Evolutionary conservation across 1,140 invertebrate species (phyloP), one percentile per base, ranked within the genome.

Genomic region (Ooceraea biroi): DNA sequence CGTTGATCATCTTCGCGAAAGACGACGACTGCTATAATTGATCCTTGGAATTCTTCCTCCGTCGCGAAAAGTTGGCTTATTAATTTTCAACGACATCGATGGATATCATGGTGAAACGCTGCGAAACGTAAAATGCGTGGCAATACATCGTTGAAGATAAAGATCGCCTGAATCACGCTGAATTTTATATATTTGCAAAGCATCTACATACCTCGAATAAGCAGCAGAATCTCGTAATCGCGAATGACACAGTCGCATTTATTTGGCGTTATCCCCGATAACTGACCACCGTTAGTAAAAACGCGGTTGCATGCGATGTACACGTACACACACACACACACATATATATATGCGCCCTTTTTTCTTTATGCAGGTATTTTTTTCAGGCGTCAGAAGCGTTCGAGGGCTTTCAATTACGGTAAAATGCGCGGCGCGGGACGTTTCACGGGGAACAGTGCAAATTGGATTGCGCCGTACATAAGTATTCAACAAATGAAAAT

Each of bases 401-500:
- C 88, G 88, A 84, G 90, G 88, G 90, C 90, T 93, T 93, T 90
- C 93, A 94, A 93, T 93, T 93, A 93, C 91, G 88, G 89, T 93
- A 92, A 93, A 94, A 93, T 92, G 90, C 89, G 83, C 86, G 80
- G 55, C 27, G 44, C 44, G 41, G 58, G 50, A 58, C 3, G 68
- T 80, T 80, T 80, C n/a, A 22, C 27, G 52, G 48, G 84, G 22
- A 58, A 71, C 85, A 85, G 88, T 92, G 92, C 91, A 94, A 94
- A 94, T 94, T 93, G 93, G 91, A 93, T 94, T 93, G 93, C 91
- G 92, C 90, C 91, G 91, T 93, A 93, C 92, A 93, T 93, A 93
- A 93, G 93, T 94, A 94, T 94, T 93, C 90, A 90, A 87, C 90
- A 93, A 94, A 93, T 93, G 93, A 94, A 93, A 94, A 94, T 94